Evolutionary conservation across 2,113 vertebrate genomes (phyloP).

Genomic region (Corythornis vintsioides): DNA sequence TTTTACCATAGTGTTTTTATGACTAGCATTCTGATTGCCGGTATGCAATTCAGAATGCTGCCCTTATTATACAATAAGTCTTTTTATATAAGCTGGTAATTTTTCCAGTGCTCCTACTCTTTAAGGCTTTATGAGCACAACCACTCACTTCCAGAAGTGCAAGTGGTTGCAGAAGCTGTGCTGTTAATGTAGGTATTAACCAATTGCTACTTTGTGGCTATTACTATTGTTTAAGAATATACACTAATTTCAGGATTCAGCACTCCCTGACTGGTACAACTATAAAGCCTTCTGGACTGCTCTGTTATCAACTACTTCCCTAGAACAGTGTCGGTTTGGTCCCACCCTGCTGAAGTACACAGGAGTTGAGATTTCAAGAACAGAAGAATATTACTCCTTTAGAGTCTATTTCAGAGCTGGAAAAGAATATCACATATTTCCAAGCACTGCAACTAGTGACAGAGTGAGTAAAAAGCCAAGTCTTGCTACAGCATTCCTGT

Average conservation of each 20-base stretch:
- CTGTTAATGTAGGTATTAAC: neutral
- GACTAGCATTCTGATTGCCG: neutral
- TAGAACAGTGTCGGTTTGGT: neutral
- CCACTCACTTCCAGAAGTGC: conserved; percentile 15
- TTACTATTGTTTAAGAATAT: neutral
- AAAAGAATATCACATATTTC: neutral
- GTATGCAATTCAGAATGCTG: conserved; percentile 1
- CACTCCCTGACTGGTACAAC: neutral
- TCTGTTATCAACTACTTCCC: neutral
- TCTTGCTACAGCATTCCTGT: neutral
- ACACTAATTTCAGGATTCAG: neutral
- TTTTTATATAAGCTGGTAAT: conserved; percentile 27
- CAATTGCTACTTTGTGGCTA: neutral
- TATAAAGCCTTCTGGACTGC: neutral
- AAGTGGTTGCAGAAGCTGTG: neutral
- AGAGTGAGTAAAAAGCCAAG: neutral
- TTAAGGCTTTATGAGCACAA: conserved; percentile 3
- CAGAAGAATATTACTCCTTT: neutral
- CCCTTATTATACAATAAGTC: neutral
- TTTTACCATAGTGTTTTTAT: conserved; percentile 9
- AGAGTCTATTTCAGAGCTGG: neutral
- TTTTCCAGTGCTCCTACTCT: conserved; percentile 32
- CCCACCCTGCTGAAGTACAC: neutral
- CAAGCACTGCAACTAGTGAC: neutral
- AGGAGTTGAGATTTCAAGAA: neutral